Percentiles rank a stretch among this genome's conserved stretches.
Evolutionary conservation across 2,888 invertebrate genomes (phyloP).

Genomic region (Zele albiditarsus): DNA sequence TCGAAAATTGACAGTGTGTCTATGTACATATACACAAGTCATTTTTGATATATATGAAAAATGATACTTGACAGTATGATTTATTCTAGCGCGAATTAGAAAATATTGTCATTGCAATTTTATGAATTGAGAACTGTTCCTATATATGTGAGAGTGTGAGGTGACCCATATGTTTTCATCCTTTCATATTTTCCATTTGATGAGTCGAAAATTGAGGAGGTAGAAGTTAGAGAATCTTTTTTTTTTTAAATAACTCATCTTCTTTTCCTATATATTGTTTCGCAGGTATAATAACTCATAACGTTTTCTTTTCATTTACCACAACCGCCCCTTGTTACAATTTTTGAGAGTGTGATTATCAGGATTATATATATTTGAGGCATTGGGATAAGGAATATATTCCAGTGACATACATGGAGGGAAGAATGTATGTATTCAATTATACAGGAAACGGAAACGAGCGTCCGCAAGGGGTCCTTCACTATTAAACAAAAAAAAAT

Average conservation of each 20-base stretch:
- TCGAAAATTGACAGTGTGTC: neutral
- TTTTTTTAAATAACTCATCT: no score
- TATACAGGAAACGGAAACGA: constrained; percentile 32
- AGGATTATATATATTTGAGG: constrained; percentile 8
- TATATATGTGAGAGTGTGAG: neutral
- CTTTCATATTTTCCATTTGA: no score
- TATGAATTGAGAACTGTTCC: neutral
- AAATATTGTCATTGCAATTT: constrained; percentile 1
- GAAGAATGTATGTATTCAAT: constrained; percentile 8
- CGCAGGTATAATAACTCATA: no score
- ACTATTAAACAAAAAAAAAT: constrained; percentile 3
- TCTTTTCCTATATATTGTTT: no score
- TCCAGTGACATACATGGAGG: neutral
- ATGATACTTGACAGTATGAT: neutral
- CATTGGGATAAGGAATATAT: constrained; percentile 1
- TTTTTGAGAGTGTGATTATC: neutral
- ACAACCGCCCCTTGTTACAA: neutral
- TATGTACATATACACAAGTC: neutral
- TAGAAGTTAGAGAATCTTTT: no score
- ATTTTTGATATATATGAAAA: neutral
- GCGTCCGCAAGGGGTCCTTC: constrained; percentile 25
- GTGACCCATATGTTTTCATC: neutral
- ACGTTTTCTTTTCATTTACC: neutral
- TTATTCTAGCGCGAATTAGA: neutral
- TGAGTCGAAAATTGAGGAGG: no score